phyloP scores from a whole-genome alignment of 1,140 invertebrate genomes.

The Nilaparvata lugens region DNA sequence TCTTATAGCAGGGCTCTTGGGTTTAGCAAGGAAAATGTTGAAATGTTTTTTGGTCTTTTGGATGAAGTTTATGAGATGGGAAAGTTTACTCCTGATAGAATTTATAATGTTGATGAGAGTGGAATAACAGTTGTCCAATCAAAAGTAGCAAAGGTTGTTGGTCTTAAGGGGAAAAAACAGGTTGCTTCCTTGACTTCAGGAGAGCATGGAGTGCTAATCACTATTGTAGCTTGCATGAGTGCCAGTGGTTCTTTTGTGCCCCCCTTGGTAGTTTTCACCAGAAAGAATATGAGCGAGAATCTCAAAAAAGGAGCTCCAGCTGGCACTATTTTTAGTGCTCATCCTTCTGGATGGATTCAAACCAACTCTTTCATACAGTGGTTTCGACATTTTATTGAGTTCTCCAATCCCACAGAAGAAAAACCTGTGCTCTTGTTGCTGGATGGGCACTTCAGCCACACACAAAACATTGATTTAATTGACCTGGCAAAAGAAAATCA shows the following conservation, averaged over 20 bases:
- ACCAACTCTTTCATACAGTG: constrained; percentile 18
- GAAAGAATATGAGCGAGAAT: constrained; percentile 26
- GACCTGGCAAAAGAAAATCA: constrained; percentile 26
- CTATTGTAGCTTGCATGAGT: constrained; percentile 30
- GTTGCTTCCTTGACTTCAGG: no score
- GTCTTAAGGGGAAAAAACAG: no score
- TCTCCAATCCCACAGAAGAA: not conserved
- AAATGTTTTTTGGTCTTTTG: no score
- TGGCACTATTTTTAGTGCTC: constrained; percentile 27
- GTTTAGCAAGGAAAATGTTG: no score
- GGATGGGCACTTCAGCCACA: not conserved
- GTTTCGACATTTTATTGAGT: not conserved
- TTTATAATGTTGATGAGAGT: no score
- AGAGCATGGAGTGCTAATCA: constrained; percentile 25
- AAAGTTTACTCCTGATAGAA: no score
- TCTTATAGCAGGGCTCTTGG: no score
- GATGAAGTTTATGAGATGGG: no score
- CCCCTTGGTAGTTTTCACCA: constrained; percentile 36
- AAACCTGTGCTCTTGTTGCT: not conserved
- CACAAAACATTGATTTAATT: constrained; percentile 15
- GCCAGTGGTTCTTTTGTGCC: no score
- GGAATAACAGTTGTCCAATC: no score
- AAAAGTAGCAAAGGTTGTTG: no score
- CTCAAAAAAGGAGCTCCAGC: constrained; percentile 14
- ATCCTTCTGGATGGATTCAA: constrained; percentile 35